Evolutionary conservation across 1,140 invertebrate species (phyloP).

Genomic region (Leucophenga varia): DNA sequence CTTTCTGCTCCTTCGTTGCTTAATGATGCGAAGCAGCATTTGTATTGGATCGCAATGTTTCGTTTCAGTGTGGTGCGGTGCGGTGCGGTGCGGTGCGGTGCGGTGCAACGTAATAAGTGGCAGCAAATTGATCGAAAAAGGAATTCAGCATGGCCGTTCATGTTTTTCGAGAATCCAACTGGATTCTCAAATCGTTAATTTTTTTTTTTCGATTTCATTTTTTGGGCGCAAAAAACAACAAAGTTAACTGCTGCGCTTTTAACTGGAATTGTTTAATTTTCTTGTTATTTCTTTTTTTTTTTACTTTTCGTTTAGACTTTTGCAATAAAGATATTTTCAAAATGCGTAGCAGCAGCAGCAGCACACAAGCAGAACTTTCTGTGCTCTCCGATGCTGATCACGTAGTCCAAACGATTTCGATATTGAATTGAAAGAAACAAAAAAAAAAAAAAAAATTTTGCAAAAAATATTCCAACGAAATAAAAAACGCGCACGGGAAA

Average conservation of each 20-base stretch:
- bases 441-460: slow-evolving; percentile 42
- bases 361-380: too few species aligned
- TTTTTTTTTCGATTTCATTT: neutral
- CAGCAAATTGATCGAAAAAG: slow-evolving; percentile 17
- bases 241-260: neutral
- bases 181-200: neutral
- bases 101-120: neutral
- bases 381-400: slow-evolving; percentile 14
- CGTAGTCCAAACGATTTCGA: slow-evolving; percentile 3
- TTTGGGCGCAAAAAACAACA: too few species aligned
- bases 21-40: neutral
- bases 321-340: slow-evolving; percentile 50
- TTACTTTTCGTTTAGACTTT: too few species aligned
- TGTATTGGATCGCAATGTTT: too few species aligned
- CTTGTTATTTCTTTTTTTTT: neutral
- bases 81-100: neutral
- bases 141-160: slow-evolving; percentile 52
- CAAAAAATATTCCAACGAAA: too few species aligned
- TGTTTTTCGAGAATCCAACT: slow-evolving; percentile 12
- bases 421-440: slow-evolving; percentile 9
- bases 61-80: neutral
- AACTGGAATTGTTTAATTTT: slow-evolving; percentile 10
- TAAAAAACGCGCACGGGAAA: neutral
- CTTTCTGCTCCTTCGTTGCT: neutral
- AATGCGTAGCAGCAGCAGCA: neutral